These are phyloP conservation scores for Pentamera pediparva DNA, from an alignment of 53 echinoderm and acorn worm genomes.

Conservation along the genomic window DNA sequence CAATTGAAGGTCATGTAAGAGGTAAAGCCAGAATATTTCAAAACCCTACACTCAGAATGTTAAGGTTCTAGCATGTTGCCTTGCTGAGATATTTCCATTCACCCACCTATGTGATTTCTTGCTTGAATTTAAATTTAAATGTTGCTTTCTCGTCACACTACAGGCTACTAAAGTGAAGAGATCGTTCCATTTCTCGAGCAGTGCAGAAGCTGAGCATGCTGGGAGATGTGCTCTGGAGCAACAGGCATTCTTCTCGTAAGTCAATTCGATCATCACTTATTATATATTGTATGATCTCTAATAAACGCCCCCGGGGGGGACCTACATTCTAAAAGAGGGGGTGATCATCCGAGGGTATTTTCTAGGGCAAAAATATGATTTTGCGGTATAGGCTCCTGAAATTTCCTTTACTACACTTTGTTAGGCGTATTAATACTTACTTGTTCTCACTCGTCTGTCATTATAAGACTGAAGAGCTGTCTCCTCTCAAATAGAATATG, in stretches of 20 bases:
- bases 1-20: not conserved
- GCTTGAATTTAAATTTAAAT: not conserved
- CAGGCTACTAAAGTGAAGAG: constrained; percentile 30
- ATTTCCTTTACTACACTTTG: too few relatives aligned
- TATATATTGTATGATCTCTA: not conserved
- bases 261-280: not conserved
- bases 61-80: too few relatives aligned
- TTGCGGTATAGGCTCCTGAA: too few relatives aligned
- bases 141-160: not conserved
- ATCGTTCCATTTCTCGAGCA: constrained; percentile 5
- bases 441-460: too few relatives aligned
- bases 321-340: not conserved
- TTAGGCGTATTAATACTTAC: too few relatives aligned
- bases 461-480: too few relatives aligned
- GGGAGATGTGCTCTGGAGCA: constrained; percentile 31
- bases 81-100: not conserved
- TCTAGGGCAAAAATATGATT: too few relatives aligned
- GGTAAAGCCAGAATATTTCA: not conserved
- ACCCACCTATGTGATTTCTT: too few relatives aligned
- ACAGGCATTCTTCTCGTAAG: constrained; percentile 34
- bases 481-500: too few relatives aligned
- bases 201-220: constrained; percentile 30
- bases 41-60: too few relatives aligned
- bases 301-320: not conserved
- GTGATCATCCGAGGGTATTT: too few relatives aligned